These are phyloP conservation scores for Galerucella calmariensis DNA, from an alignment of 2,888 invertebrate species.

Conservation along the genomic window DNA sequence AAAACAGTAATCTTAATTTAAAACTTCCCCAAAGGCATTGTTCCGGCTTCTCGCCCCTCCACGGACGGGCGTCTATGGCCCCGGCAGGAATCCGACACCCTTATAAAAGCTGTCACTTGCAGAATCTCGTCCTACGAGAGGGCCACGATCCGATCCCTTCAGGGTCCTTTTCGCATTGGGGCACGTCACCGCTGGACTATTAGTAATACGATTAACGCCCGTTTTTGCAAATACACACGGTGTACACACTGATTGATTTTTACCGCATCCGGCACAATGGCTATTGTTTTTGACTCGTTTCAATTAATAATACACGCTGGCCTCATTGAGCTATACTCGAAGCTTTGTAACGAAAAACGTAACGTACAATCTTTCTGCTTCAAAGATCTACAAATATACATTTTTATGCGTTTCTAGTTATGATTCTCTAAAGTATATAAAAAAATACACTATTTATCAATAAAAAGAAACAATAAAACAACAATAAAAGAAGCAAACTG, in stretches of 20 bases:
- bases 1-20: constrained; percentile 13
- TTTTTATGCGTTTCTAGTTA: neutral
- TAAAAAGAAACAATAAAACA: no score
- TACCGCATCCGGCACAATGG: constrained; percentile 53
- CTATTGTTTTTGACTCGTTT: constrained; percentile 54
- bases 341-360: constrained; percentile 7
- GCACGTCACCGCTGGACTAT: constrained; percentile 52
- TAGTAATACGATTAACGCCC: constrained; percentile 64
- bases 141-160: constrained; percentile 45
- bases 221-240: constrained; percentile 59
- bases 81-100: constrained; percentile 63
- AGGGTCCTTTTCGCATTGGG: constrained; percentile 52
- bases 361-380: constrained; percentile 35
- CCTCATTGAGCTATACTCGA: constrained; percentile 20
- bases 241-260: constrained; percentile 62
- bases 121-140: constrained; percentile 56
- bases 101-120: constrained; percentile 64
- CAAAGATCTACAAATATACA: constrained; percentile 20
- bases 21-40: constrained; percentile 39
- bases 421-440: no score
- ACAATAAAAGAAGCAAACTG: no score
- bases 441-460: no score
- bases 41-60: constrained; percentile 54
- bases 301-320: constrained; percentile 45
- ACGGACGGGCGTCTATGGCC: constrained; percentile 56